Evolutionary conservation across 2,888 invertebrate species (phyloP).

Genomic region (Isoperla grammatica): DNA sequence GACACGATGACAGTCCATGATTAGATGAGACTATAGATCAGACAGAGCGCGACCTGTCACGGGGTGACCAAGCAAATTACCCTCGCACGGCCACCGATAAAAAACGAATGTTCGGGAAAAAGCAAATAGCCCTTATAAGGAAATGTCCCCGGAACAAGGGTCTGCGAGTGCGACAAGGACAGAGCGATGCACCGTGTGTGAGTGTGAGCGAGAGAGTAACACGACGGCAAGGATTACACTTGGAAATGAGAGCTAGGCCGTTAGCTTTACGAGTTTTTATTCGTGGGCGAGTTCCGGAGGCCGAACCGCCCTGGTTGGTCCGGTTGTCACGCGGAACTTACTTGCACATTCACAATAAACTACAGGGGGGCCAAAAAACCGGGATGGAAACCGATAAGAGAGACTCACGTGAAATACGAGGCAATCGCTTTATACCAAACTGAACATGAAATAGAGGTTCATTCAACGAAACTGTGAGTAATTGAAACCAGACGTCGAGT

Average conservation of each 20-base stretch:
- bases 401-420: background rate
- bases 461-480: too few relatives aligned
- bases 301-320: background rate
- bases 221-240: slow-evolving; percentile 21
- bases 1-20: background rate
- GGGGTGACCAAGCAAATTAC: background rate
- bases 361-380: too few relatives aligned
- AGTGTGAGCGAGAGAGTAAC: background rate
- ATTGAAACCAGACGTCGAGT: too few relatives aligned
- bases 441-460: too few relatives aligned
- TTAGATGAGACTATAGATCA: background rate
- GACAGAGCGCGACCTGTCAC: background rate
- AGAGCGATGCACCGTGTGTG: background rate
- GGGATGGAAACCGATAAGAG: background rate
- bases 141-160: slow-evolving; percentile 16
- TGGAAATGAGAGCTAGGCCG: slow-evolving; percentile 22
- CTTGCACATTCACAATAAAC: too few relatives aligned
- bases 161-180: background rate
- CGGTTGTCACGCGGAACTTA: slow-evolving; percentile 2
- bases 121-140: slow-evolving; percentile 24
- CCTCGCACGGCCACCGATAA: slow-evolving; percentile 3
- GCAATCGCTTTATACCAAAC: too few relatives aligned
- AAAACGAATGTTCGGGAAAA: slow-evolving; percentile 11
- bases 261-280: slow-evolving; percentile 10
- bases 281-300: slow-evolving; percentile 5